Base-by-base conservation (phyloP, 2,888 invertebrate species). In the Nomada fucata region DNA sequence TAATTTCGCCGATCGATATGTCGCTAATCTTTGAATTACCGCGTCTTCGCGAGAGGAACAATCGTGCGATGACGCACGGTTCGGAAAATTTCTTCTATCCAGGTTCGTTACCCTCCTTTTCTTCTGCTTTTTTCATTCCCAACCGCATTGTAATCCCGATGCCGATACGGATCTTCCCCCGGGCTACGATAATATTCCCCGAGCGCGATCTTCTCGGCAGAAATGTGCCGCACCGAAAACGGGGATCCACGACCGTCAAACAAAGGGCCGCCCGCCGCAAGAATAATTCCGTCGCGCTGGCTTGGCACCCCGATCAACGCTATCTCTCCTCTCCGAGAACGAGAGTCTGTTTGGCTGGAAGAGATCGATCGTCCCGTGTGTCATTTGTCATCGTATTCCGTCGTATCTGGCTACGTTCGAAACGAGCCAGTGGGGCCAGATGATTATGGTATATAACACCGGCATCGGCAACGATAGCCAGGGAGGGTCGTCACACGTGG, bases 371-470 rank as follows among this genome's bases (percentile, higher is more conserved):
- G 88, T 79, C 79, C 81, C 76, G 77, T 64, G 80, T 82, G 90
- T 91, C 90, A 91, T 91, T 91, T 91, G 91, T 91, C 91, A 91
- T 90, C 86, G 88, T 82, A 79, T 80, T 67, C 86, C 77, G 76
- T 76, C 72, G 83, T 80, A 81, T 63, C 79, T 76, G 71, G 50
- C 26, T 42, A 11, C 13, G 0, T 20, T 1, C 26, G 71, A 60
- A 29, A 60, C 61, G 64, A 26, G 7, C 64, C 23, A 11, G 52
- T 1, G n/a, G 20, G 59, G 15, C 15, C 15, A 15, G 47, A 60
- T 23, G 70, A 57, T 53, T 68, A 57, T 13, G 23, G 7, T 20
- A 42, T 63, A 23, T 63, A 57, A 23, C 57, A 20, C 57, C 23
- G 20, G 57, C 23, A n/a, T 5, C 23, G n/a, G 42, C 20, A 2